Evolutionary conservation across 1,140 invertebrate genomes (phyloP), one percentile per base, ranked within the genome.

Genomic region (Liolophura sinensis): DNA sequence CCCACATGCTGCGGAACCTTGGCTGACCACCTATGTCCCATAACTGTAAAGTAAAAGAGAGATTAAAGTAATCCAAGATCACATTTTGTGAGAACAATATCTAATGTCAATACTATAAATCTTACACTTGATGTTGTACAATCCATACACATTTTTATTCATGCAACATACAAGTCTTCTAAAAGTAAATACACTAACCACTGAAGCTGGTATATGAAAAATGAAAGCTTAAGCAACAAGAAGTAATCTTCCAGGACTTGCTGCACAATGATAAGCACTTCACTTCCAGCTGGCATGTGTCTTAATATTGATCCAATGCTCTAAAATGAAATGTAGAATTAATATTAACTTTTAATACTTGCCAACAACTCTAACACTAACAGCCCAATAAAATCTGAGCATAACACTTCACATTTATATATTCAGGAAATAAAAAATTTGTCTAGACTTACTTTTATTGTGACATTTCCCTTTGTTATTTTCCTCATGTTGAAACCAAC

Each of bases 21-120:
- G 98, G 97, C 82, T 99, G 98, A 25, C 98, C 98, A 67, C 98
- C 98, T 81, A 99, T 99, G 82, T 99, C 98, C 97, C 97, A 99
- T 61, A 98, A 91, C 91, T 88, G 65, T 48, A 78, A 78, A 63
- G 50, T 60, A 40, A 70, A 70, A 46, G 62, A 20, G 52, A 46
- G 55, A 22, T 1, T 20, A 14, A 11, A 49, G 62, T 55, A 60
- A 20, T 62, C 49, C 51, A 54, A 20, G 3, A 12, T n/a, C 18
- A 12, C 12, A 54, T 54, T 3, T n/a, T 54, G 51, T 9, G 3
- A 40, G 3, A n/a, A 5, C 24, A n/a, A n/a, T n/a, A 24, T 54
- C 24, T 54, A 4, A 5, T 54, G 51, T 24, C 3, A n/a, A 3
- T 24, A 5, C 12, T 54, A 54, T 7, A 54, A 5, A n/a, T 20